Base-by-base conservation (phyloP, 2,888 invertebrate species). In the Xylota sylvarum region DNA sequence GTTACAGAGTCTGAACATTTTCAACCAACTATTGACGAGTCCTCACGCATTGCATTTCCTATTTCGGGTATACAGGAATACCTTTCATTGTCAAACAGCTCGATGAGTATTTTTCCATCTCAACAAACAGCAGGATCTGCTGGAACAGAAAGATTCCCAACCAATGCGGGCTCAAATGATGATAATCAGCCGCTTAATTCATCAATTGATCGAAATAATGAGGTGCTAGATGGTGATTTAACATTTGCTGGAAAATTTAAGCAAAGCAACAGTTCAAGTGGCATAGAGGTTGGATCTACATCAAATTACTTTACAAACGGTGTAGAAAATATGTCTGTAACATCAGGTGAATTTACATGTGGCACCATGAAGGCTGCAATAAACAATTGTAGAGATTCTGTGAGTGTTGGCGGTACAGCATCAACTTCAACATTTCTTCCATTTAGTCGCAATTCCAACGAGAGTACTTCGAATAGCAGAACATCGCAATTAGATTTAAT, bases 171-270 rank as follows among this genome's bases (percentile, higher is more conserved):
- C 35, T 32, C 65, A 30, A 86, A 72, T 58, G 56, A 65, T 46
- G 65, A 72, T 7, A 73, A 80, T 82, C 76, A 67, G 27, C 64
- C 30, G 52, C 46, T 56, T 4, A 43, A 46, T 70, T 50, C 76
- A 60, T 50, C 70, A 10, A 62, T 35, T 35, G 78, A 72, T 14
- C 58, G 73, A 19, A 74, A 67, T 52, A 81, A 14, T 37, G 69
- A 69, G n/a, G 46, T 52, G 23, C 37, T 52, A 23, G 77, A 52
- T 58, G 82, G 65, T 14, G 91, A 92, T 79, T 89, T 92, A 73
- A 91, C 92, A 10, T 92, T 92, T 88, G 89, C 91, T 4, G 92
- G 92, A 0, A 90, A 91, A 88, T 92, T 92, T 82, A 90, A 90
- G 43, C 89, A 90, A 43, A 88, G 64, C 10, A 88, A 58, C 48